Percentiles rank a stretch among this genome's conserved stretches.
phyloP scores from a whole-genome alignment of 2,888 invertebrate genomes.

The Nysson spinosus region DNA sequence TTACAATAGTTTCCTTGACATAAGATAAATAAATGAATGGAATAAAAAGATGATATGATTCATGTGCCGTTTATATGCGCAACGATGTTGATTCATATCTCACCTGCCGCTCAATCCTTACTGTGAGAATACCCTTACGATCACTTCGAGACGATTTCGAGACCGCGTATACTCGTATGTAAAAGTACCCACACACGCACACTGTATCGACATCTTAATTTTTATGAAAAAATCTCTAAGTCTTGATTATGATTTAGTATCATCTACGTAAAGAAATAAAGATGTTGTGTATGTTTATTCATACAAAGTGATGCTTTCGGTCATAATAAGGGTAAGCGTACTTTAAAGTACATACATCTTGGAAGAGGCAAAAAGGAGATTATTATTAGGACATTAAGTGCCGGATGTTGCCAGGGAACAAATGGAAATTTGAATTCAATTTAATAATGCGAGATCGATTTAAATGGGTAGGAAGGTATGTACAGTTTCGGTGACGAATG shows the following conservation, averaged over 20 bases:
- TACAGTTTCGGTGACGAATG: slow-evolving; percentile 56
- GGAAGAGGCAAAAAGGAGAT: no score
- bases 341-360: no score
- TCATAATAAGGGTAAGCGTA: no score
- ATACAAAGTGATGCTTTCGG: no score
- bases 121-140: slow-evolving; percentile 36
- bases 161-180: slow-evolving; percentile 35
- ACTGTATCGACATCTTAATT: not conserved
- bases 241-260: no score
- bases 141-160: slow-evolving; percentile 12
- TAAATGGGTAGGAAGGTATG: slow-evolving; percentile 4
- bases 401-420: no score
- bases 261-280: no score
- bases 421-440: not conserved
- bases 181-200: slow-evolving; percentile 18
- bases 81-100: not conserved
- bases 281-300: no score
- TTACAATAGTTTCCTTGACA: not conserved
- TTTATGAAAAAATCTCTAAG: not conserved
- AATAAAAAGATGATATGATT: not conserved
- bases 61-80: not conserved
- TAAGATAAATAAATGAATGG: not conserved
- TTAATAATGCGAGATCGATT: slow-evolving; percentile 7
- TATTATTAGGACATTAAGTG: no score
- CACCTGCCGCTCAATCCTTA: slow-evolving; percentile 3